A percentile compares a stretch with the other conserved stretches of the same genome.
phyloP scores from a whole-genome alignment of 2,888 invertebrate genomes.

The Aphidoletes aphidimyza region DNA sequence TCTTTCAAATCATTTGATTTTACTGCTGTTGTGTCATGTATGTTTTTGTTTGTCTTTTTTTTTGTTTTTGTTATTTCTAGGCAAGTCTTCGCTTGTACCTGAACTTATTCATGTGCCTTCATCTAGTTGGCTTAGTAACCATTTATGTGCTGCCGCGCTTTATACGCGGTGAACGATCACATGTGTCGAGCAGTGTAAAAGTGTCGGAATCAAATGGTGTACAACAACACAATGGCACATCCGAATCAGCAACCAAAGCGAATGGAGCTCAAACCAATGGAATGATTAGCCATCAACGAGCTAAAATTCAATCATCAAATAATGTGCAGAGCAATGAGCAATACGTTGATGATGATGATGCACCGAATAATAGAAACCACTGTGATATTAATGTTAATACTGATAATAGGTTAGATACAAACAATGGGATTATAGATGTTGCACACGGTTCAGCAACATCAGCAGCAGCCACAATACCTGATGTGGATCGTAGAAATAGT shows the following conservation, averaged over 20 bases:
- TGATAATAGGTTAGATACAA: slow-evolving; percentile 1
- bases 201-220: not conserved
- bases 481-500: slow-evolving; percentile 17
- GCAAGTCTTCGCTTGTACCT: slow-evolving; percentile 69
- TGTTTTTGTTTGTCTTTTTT: not conserved
- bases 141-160: slow-evolving; percentile 65
- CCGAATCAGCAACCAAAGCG: not conserved
- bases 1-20: slow-evolving; percentile 42
- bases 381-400: slow-evolving; percentile 28
- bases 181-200: slow-evolving; percentile 54
- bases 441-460: not conserved
- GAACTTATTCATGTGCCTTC: slow-evolving; percentile 67
- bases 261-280: slow-evolving; percentile 21
- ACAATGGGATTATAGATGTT: not conserved
- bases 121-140: slow-evolving; percentile 64
- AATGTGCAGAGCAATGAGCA: slow-evolving; percentile 26
- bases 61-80: slow-evolving; percentile 62
- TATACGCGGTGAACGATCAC: slow-evolving; percentile 62
- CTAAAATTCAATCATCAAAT: not conserved
- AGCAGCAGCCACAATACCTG: not conserved
- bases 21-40: not conserved
- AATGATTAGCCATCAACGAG: not conserved
- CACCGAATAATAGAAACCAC: not conserved
- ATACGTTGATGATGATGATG: not conserved
- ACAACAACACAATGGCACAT: not conserved